Evolutionary conservation across 30 jellyfish, hydroid and myxozoan species (phyloP).

Genomic region (Clytia hemisphaerica): DNA sequence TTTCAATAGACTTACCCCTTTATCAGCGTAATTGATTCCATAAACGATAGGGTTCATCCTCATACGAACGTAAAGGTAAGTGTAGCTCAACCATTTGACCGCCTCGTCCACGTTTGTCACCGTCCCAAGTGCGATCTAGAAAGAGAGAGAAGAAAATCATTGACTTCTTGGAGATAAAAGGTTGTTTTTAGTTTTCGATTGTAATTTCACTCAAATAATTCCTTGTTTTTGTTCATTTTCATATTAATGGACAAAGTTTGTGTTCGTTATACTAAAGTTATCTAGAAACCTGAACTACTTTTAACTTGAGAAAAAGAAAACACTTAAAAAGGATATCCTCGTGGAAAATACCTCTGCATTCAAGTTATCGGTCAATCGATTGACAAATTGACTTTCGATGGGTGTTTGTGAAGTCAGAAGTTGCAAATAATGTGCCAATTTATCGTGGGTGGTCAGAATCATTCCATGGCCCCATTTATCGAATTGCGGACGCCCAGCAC

Average conservation of each 20-base stretch:
- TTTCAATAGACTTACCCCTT: too few species aligned
- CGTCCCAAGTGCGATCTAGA: slow-evolving; percentile 87
- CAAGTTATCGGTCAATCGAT: slow-evolving; percentile 66
- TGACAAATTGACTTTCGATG: slow-evolving; percentile 90
- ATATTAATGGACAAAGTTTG: too few species aligned
- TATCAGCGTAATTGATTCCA: slow-evolving; percentile 82
- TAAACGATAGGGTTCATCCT: slow-evolving; percentile 87
- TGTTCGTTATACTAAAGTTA: too few species aligned
- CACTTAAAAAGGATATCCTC: too few species aligned
- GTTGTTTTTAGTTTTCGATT: too few species aligned
- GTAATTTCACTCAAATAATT: too few species aligned
- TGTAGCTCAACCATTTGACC: slow-evolving; percentile 89
- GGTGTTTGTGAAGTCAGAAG: slow-evolving; percentile 80
- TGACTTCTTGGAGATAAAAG: too few species aligned
- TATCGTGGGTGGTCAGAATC: slow-evolving; percentile 85
- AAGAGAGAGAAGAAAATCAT: background rate
- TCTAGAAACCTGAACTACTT: too few species aligned
- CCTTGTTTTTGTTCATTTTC: too few species aligned
- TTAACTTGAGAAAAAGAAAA: too few species aligned
- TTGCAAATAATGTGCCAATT: slow-evolving; percentile 65
- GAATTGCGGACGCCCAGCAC: slow-evolving; percentile 99
- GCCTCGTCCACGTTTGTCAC: slow-evolving; percentile 95
- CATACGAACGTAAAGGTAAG: slow-evolving; percentile 95
- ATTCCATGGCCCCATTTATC: slow-evolving; percentile 90
- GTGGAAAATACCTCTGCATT: slow-evolving; percentile 91